Conservation (phyloP, 2,113 vertebrate species). For the Nerophis lumbriciformis region DNA sequence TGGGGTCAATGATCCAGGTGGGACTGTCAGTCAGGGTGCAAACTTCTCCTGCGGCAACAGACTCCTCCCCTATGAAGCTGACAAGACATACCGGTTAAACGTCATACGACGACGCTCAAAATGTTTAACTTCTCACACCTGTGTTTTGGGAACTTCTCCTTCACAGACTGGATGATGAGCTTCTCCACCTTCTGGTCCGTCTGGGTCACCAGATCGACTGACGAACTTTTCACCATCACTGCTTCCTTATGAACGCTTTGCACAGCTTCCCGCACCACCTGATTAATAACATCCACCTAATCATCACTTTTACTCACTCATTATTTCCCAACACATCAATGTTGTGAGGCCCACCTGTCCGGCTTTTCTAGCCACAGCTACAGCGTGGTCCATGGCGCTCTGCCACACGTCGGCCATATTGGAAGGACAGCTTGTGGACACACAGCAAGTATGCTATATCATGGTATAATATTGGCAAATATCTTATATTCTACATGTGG, state of each 20-base stretch:
- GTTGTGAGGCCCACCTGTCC: constrained; percentile 44
- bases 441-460: too few species aligned
- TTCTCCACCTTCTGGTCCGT: constrained; percentile 96
- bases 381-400: constrained; percentile 68
- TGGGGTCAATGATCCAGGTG: constrained; percentile 96
- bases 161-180: constrained; percentile 85
- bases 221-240: constrained; percentile 88
- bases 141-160: constrained; percentile 87
- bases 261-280: constrained; percentile 83
- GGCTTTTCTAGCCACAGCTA: constrained; percentile 56
- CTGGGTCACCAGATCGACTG: constrained; percentile 88
- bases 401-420: constrained; percentile 67
- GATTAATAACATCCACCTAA: neutral
- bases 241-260: constrained; percentile 69
- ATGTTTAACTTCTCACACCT: constrained; percentile 66
- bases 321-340: neutral
- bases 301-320: neutral
- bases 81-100: neutral
- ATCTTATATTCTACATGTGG: neutral
- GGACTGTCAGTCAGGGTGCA: constrained; percentile 80
- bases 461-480: too few species aligned
- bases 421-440: neutral
- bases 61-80: constrained; percentile 97
- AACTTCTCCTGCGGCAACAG: constrained; percentile 86
- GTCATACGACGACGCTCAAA: neutral